phyloP scores from a whole-genome alignment of 2,888 invertebrate species.

The Meliscaeva auricollis region DNA sequence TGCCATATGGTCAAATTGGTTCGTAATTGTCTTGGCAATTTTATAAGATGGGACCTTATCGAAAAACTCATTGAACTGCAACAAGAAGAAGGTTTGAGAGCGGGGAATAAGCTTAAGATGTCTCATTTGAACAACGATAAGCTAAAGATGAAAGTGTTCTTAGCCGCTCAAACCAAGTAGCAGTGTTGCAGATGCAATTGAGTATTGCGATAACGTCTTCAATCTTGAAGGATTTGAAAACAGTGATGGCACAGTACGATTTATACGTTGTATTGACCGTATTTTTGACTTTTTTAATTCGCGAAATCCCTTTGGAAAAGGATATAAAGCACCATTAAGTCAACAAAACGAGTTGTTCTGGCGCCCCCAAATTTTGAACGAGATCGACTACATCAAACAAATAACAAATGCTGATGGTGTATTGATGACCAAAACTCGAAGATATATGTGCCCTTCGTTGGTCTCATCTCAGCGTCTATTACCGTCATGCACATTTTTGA shows the following conservation, averaged over 20 bases:
- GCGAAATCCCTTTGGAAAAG: not conserved
- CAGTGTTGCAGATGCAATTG: not conserved
- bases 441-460: not conserved
- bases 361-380: not conserved
- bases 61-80: not conserved
- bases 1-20: no score
- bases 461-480: not conserved
- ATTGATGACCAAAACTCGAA: not conserved
- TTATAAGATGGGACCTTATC: not conserved
- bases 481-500: not conserved
- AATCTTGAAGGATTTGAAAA: not conserved
- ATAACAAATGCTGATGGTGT: not conserved
- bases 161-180: not conserved
- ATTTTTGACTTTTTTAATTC: conserved; percentile 1
- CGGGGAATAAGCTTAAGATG: not conserved
- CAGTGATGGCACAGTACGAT: not conserved
- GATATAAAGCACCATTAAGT: not conserved
- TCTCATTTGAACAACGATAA: not conserved
- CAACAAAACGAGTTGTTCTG: not conserved
- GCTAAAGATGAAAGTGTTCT: not conserved
- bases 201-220: not conserved
- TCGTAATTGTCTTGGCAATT: not conserved
- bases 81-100: not conserved
- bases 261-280: not conserved
- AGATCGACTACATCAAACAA: not conserved